A percentile compares a stretch with the other conserved stretches of the same genome.
Evolutionary conservation across 2,113 vertebrate genomes (phyloP).

Genomic region (Oryzias woworae): DNA sequence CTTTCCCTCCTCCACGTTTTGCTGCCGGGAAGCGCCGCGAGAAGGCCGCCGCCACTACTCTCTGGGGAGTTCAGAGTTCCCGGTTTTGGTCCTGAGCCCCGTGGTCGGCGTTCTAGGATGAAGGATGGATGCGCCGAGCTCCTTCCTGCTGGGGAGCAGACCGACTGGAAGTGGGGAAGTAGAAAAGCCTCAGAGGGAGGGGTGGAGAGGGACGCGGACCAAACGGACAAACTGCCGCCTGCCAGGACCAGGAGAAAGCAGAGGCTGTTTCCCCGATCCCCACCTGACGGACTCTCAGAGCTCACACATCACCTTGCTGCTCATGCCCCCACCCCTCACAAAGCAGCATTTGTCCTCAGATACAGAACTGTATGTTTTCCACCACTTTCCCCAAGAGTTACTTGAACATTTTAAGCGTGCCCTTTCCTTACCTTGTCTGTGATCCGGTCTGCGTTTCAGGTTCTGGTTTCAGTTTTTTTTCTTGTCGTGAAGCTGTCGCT

Average conservation of each 20-base stretch:
- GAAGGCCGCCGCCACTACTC: constrained; percentile 48
- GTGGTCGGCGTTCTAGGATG: constrained; percentile 59
- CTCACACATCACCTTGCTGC: constrained; percentile 9
- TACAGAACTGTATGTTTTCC: constrained; percentile 3
- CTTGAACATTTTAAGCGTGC: constrained; percentile 57
- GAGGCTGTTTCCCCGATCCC: too few species aligned
- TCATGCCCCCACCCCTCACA: constrained; percentile 28
- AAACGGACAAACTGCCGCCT: too few species aligned
- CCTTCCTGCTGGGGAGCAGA: constrained; percentile 10
- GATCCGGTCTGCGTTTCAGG: constrained; percentile 17
- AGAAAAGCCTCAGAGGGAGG: neutral
- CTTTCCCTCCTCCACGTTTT: constrained; percentile 35
- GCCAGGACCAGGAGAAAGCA: too few species aligned
- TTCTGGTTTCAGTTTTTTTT: constrained; percentile 16
- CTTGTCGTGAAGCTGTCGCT: constrained; percentile 12
- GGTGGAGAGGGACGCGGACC: too few species aligned
- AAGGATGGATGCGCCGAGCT: constrained; percentile 5
- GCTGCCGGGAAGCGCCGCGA: constrained; percentile 22
- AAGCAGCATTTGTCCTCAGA: constrained; percentile 7
- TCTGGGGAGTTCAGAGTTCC: constrained; percentile 22
- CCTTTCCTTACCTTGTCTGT: constrained; percentile 32
- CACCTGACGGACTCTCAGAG: too few species aligned
- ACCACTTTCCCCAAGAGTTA: constrained; percentile 40
- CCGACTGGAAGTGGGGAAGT: constrained; percentile 10
- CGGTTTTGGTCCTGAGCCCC: constrained; percentile 65